phyloP scores from a whole-genome alignment of 2,797 vertebrate species.

The Hirundo rustica region DNA sequence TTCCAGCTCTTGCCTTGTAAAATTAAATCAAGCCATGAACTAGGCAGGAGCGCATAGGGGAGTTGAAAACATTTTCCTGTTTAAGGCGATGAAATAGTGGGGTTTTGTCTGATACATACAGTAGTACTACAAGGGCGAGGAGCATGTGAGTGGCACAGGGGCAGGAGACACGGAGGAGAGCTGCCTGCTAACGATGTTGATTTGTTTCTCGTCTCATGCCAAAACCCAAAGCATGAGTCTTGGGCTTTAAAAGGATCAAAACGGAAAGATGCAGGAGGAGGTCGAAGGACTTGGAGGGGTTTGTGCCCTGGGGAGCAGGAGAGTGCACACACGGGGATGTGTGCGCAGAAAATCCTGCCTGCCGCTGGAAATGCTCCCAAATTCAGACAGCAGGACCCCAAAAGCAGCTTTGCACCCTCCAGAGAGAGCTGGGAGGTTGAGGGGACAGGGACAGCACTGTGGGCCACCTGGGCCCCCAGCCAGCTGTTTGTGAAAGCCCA shows the following conservation, averaged over 20 bases:
- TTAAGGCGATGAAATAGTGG: conserved; percentile 19
- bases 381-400: not conserved
- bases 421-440: not conserved
- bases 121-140: not conserved
- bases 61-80: conserved; percentile 58
- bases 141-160: not conserved
- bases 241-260: not conserved
- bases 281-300: not conserved
- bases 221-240: not conserved
- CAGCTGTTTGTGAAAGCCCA: not conserved
- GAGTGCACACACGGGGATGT: not conserved
- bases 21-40: conserved; percentile 56
- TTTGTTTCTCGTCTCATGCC: conserved; percentile 22
- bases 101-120: conserved; percentile 15
- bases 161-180: not conserved
- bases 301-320: not conserved
- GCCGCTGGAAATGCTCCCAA: not conserved
- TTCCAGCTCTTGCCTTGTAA: conserved; percentile 67
- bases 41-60: not conserved
- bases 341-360: not conserved
- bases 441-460: not conserved
- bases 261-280: not conserved
- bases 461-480: not conserved
- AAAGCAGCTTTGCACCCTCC: not conserved
- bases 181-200: not conserved